Base-by-base conservation (phyloP, 2,797 vertebrate species). In the Etheostoma nigrum region DNA sequence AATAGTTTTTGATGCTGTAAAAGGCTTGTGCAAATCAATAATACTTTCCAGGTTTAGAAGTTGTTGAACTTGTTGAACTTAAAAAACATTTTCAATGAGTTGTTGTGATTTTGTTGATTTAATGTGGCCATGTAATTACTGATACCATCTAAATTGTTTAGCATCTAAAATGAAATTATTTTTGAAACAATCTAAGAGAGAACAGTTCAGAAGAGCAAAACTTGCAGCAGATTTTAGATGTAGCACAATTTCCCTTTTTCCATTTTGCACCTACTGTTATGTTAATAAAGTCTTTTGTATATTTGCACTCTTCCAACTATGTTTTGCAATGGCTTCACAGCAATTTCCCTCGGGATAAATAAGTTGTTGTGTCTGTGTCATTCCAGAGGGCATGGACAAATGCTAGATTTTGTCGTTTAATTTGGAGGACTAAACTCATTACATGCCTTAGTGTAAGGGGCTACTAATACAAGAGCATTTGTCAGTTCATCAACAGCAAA, bases 211-310 rank as follows among this genome's bases (percentile, higher is more conserved):
- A 2, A 25, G 25, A 25, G 25, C 25, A 65, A 57, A 48, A 48
- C 6, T 42, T 19, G 19, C 19, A 55, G 59, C 40, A 59, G 72
- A 64, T 67, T 67, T 40, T 15, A 44, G 40, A 36, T 53, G 7
- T 4, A 33, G n/a, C 21, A 47, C 27, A n/a, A 25, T 25, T 27
- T 30, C 23, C 30, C 8, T 11, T 42, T 42, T 42, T 42, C 10
- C 12, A 42, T 42, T 42, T 42, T 14, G 3, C 12, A 44, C 42
- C 42, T 12, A 14, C 42, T 44, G 42, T 44, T 44, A 4, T 14
- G 4, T 44, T 44, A 44, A 14, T 14, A 13, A 14, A 44, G 42
- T 44, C 12, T 14, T 12, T 44, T 44, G 42, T 44, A 14, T 44
- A 44, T 14, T 14, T 44, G 12, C 42, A 44, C 4, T 44, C 42